A percentile compares a stretch with the other conserved stretches of the same genome.
Evolutionary conservation across 2,797 vertebrate genomes (phyloP).

Genomic region (Nyctalus aviator): DNA sequence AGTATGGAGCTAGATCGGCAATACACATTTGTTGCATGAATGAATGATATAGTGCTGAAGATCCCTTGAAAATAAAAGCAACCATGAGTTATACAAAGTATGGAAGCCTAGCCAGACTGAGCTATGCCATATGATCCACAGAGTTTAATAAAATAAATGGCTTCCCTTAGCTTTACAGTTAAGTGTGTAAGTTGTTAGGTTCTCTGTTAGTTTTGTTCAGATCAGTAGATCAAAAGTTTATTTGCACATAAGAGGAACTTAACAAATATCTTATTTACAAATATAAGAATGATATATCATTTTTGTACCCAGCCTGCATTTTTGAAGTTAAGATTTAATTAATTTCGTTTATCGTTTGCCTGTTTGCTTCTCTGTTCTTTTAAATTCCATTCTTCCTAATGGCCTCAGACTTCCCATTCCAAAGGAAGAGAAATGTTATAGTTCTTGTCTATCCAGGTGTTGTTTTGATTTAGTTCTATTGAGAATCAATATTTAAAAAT

Average conservation of each 20-base stretch:
- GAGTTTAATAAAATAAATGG: neutral
- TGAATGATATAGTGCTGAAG: neutral
- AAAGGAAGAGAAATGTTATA: neutral
- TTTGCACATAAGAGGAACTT: neutral
- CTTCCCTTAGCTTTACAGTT: neutral
- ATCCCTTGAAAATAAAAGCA: conserved; percentile 29
- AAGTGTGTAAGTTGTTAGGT: neutral
- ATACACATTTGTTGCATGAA: conserved; percentile 9
- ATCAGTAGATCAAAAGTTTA: conserved; percentile 29
- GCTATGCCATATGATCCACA: neutral
- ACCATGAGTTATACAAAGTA: neutral
- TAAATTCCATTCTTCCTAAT: neutral
- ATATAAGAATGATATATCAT: neutral
- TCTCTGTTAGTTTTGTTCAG: conserved; percentile 26
- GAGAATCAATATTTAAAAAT: neutral
- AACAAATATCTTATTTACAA: conserved; percentile 20
- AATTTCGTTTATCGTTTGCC: neutral
- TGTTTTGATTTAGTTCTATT: conserved; percentile 29
- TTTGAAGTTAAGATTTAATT: neutral
- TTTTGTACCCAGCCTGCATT: neutral
- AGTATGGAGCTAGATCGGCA: neutral
- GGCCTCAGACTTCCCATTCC: neutral
- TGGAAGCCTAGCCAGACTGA: neutral
- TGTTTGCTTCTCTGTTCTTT: neutral
- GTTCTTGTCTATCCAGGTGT: neutral